Percentiles rank a stretch among this genome's conserved stretches.
These are phyloP conservation scores for Albula goreensis DNA, from an alignment of 2,113 vertebrate genomes.

Conservation along the genomic window DNA sequence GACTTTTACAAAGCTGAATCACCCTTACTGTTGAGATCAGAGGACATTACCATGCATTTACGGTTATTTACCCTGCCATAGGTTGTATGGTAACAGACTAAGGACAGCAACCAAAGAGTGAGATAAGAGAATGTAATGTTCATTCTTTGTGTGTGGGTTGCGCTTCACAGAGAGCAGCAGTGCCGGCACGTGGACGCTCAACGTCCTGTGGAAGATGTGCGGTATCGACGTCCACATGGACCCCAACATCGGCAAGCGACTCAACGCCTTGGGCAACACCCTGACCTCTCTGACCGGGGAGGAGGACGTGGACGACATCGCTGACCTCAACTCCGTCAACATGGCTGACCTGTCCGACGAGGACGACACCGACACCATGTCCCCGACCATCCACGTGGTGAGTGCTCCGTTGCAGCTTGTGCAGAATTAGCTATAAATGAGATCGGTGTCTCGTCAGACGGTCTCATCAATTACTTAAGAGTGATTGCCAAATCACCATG, in stretches of 20 bases:
- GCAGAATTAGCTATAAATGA: not conserved
- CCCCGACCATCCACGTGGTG: constrained; percentile 85
- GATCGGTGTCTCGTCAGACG: too few species aligned
- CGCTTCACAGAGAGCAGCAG: constrained; percentile 88
- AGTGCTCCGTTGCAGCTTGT: constrained; percentile 43
- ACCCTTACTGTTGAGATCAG: too few species aligned
- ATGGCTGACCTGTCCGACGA: constrained; percentile 92
- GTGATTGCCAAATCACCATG: too few species aligned
- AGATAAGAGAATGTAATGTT: too few species aligned
- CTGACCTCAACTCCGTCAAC: constrained; percentile 88
- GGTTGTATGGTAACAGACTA: too few species aligned
- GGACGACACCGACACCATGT: constrained; percentile 89
- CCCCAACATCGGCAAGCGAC: constrained; percentile 94
- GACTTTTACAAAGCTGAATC: too few species aligned
- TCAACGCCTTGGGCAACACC: constrained; percentile 92
- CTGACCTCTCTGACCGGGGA: constrained; percentile 94
- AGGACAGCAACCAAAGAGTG: too few species aligned
- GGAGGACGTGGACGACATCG: constrained; percentile 90
- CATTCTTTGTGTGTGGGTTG: constrained; percentile 1
- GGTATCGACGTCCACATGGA: constrained; percentile 99
- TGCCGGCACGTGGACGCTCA: constrained; percentile 95
- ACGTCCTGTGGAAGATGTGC: constrained; percentile 98
- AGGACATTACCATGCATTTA: too few species aligned
- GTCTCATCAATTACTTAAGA: too few species aligned
- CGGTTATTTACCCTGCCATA: too few species aligned